Evolutionary conservation across 2,888 invertebrate species (phyloP).

Genomic region (Amblyjoppa proteus): DNA sequence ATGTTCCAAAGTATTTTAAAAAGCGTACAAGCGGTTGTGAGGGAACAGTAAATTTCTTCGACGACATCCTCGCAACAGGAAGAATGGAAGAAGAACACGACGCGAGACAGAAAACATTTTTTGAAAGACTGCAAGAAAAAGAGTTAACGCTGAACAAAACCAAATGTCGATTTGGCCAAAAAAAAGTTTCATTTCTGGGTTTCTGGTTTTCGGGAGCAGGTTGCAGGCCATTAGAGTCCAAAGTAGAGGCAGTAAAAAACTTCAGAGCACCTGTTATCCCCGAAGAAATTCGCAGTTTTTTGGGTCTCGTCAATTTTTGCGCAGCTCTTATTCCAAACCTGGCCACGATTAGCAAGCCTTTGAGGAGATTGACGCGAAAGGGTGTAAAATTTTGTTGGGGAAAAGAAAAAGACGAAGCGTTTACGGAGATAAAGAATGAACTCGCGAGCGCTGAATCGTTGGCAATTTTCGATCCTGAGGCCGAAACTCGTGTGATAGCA

Average conservation of each 20-base stretch:
- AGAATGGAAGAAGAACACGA: conserved; percentile 76
- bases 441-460: conserved; percentile 68
- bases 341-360: conserved; percentile 71
- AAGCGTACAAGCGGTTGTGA: conserved; percentile 75
- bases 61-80: conserved; percentile 81
- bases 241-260: conserved; percentile 65
- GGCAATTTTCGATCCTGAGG: conserved; percentile 75
- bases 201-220: conserved; percentile 70
- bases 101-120: conserved; percentile 65
- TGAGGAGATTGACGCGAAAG: conserved; percentile 60
- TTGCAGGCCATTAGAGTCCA: conserved; percentile 65
- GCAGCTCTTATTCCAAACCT: conserved; percentile 72
- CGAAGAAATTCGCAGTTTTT: conserved; percentile 74
- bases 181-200: conserved; percentile 72
- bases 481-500: conserved; percentile 76
- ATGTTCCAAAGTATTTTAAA: conserved; percentile 80
- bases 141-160: conserved; percentile 64
- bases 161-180: conserved; percentile 64
- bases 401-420: conserved; percentile 63
- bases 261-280: conserved; percentile 70
- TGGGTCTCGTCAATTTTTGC: conserved; percentile 77
- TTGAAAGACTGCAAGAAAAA: conserved; percentile 49
- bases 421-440: conserved; percentile 52
- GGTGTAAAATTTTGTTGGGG: conserved; percentile 32
- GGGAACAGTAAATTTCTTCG: conserved; percentile 79